Base-by-base conservation (phyloP, 2,888 invertebrate species). In the Diaprepes abbreviatus region DNA sequence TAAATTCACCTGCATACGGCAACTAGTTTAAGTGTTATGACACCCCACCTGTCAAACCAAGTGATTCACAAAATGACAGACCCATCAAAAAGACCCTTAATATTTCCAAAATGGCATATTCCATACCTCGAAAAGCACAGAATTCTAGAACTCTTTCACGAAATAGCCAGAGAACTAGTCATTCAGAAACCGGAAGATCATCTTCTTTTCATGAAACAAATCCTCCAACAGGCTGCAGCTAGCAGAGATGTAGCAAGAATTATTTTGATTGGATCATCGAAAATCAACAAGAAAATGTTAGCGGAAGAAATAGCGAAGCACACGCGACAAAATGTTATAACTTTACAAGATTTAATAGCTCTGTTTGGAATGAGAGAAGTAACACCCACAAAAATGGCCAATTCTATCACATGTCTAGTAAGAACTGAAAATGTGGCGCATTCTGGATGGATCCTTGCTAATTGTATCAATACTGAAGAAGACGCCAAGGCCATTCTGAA, bases 41-140 rank as follows among this genome's bases (percentile, higher is more conserved):
- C n/a, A n/a, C n/a, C n/a, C n/a, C n/a, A n/a, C n/a, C n/a, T n/a
- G n/a, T n/a, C n/a, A n/a, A n/a, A n/a, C n/a, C n/a, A n/a, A n/a
- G n/a, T n/a, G n/a, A n/a, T n/a, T n/a, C n/a, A n/a, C n/a, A 5
- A 70, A 75, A 83, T 83, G 83, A 73, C 76, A 38, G 81, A 82
- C 67, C 79, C 78, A n/a, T 77, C 78, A 9, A 81, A 78, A 75
- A 74, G 80, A 28, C 83, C 84, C 52, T 67, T 84, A 28, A 78
- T 75, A 14, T 79, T 85, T 70, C 84, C 86, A 2, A 76, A 84
- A 36, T 85, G 85, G 78, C 90, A 89, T 77, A 79, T 89, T 57
- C 89, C 91, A 0, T 90, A 90, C 75, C 82, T 91, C 66, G 91
- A 91, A 77, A 90, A 88, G 77, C 86, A 89, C 79, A 85, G 89